A percentile compares a stretch with the other conserved stretches of the same genome.
These are phyloP conservation scores for Liopterus haemorrhoidalis DNA, from an alignment of 2,888 invertebrate genomes.

Conservation along the genomic window DNA sequence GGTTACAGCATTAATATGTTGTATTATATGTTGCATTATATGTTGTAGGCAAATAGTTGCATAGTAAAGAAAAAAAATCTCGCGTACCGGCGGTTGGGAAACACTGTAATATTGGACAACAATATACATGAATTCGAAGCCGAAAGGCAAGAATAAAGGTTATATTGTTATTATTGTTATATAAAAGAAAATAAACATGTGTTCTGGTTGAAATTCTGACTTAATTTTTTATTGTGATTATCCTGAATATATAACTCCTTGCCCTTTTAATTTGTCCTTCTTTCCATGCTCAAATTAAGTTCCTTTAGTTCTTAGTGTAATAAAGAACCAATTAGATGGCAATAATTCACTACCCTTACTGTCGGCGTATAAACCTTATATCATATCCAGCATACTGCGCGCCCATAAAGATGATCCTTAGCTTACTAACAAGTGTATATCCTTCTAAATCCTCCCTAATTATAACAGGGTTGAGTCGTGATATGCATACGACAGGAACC, in stretches of 20 bases:
- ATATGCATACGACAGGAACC: not conserved
- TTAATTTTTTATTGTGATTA: not conserved
- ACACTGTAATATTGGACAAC: too few relatives aligned
- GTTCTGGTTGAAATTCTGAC: conserved; percentile 1
- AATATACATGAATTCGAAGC: too few relatives aligned
- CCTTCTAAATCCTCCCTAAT: too few relatives aligned
- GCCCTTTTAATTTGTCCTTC: conserved; percentile 1
- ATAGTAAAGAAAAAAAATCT: too few relatives aligned
- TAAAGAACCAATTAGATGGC: not conserved
- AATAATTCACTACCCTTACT: not conserved
- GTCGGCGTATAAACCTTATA: not conserved
- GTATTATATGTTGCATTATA: too few relatives aligned
- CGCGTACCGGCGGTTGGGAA: too few relatives aligned
- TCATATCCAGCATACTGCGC: too few relatives aligned
- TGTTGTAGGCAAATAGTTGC: too few relatives aligned
- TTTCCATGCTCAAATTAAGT: too few relatives aligned
- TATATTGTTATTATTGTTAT: not conserved
- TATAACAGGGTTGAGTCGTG: not conserved
- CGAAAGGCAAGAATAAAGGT: not conserved
- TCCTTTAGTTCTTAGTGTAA: not conserved
- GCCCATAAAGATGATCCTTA: too few relatives aligned
- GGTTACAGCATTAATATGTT: too few relatives aligned
- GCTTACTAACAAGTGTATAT: too few relatives aligned
- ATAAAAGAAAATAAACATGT: not conserved
- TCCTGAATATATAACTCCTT: not conserved